Percentiles rank a stretch among this genome's conserved stretches.
phyloP scores from a whole-genome alignment of 2,113 vertebrate genomes.

The Xiphophorus maculatus region DNA sequence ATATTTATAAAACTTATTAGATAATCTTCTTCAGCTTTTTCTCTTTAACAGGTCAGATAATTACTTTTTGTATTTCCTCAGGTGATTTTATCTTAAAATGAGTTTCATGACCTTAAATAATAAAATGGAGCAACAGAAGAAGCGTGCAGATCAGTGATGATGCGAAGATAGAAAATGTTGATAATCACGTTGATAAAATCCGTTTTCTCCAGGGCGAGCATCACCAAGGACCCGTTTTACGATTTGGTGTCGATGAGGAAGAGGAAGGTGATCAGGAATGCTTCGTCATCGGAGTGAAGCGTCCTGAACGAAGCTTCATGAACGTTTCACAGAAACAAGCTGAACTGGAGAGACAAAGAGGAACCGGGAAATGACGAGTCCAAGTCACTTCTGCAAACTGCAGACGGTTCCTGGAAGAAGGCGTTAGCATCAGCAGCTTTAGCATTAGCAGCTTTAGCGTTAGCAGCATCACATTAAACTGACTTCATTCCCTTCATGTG shows the following conservation, averaged over 20 bases:
- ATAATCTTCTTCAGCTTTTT: too few species aligned
- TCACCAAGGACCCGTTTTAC: slow-evolving; percentile 91
- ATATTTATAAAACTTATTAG: too few species aligned
- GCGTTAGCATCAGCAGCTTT: too few species aligned
- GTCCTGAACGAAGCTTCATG: neutral
- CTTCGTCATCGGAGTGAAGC: slow-evolving; percentile 20
- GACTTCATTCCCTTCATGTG: neutral
- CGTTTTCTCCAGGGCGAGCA: slow-evolving; percentile 82
- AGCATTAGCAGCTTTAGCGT: too few species aligned
- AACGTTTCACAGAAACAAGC: slow-evolving; percentile 5
- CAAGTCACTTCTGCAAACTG: slow-evolving; percentile 31
- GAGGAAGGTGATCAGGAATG: slow-evolving; percentile 83
- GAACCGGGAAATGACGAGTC: neutral
- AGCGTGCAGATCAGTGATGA: too few species aligned
- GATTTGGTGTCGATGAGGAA: slow-evolving; percentile 88
- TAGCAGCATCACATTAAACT: neutral
- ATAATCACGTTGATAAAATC: too few species aligned
- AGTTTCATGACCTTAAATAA: too few species aligned
- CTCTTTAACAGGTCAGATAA: too few species aligned
- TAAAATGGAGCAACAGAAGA: too few species aligned
- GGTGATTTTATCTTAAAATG: too few species aligned
- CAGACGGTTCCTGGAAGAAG: neutral
- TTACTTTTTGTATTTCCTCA: too few species aligned
- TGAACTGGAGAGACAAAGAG: neutral
- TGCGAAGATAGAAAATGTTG: too few species aligned